Percentiles rank a stretch among this genome's conserved stretches.
phyloP scores from a whole-genome alignment of 1,140 invertebrate species.

The Lerema accius region DNA sequence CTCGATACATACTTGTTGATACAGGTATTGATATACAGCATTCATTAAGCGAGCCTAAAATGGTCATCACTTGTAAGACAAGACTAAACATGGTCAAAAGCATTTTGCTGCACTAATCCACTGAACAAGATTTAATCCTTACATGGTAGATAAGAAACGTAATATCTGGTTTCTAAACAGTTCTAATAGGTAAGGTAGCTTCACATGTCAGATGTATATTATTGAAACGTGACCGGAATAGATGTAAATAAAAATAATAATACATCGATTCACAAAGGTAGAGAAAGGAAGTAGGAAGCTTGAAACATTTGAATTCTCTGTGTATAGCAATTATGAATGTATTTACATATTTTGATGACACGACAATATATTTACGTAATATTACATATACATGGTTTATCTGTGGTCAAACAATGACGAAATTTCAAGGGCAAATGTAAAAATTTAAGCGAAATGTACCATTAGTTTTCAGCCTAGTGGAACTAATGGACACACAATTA shows the following conservation, averaged over 20 bases:
- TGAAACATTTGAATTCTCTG: neutral
- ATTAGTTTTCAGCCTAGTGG: constrained; percentile 56
- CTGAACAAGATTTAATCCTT: constrained; percentile 44
- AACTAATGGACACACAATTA: constrained; percentile 72
- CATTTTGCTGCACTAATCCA: constrained; percentile 46
- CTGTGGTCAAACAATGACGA: neutral
- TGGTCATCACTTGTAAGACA: constrained; percentile 46
- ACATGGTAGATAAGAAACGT: constrained; percentile 49
- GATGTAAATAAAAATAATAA: constrained; percentile 15
- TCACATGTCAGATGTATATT: constrained; percentile 5
- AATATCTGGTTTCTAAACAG: constrained; percentile 22
- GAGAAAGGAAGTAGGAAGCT: neutral
- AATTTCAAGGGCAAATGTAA: constrained; percentile 45
- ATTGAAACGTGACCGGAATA: constrained; percentile 9
- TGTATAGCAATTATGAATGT: neutral
- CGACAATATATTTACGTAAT: too few relatives aligned
- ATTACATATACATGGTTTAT: neutral
- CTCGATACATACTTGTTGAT: constrained; percentile 35
- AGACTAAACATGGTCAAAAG: constrained; percentile 44
- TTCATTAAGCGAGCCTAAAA: constrained; percentile 54
- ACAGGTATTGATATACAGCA: constrained; percentile 50
- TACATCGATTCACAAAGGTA: neutral
- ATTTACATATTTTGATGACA: neutral
- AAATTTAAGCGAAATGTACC: constrained; percentile 50
- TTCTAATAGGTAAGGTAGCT: neutral